Evolutionary conservation across 2,797 vertebrate species (phyloP).

Genomic region (Siniperca obscura): DNA sequence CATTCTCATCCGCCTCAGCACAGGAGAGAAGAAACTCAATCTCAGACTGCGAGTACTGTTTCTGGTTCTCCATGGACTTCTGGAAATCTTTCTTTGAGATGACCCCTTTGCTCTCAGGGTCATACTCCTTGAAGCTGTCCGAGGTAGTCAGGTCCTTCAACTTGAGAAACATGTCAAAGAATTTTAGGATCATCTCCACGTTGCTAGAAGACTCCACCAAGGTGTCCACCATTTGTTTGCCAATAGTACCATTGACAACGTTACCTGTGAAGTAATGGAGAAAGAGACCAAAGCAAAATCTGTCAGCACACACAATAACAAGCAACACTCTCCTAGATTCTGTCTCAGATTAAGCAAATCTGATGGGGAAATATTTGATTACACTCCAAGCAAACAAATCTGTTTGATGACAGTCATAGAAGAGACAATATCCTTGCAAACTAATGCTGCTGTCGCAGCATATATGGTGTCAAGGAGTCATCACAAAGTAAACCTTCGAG

Average conservation of each 20-base stretch:
- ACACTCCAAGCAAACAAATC: slow-evolving; percentile 35
- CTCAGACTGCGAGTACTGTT: slow-evolving; percentile 96
- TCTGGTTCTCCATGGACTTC: slow-evolving; percentile 99
- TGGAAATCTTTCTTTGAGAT: slow-evolving; percentile 99
- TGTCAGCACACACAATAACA: slow-evolving; percentile 17
- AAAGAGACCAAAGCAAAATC: background rate
- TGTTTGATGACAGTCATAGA: slow-evolving; percentile 35
- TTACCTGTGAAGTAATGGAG: slow-evolving; percentile 87
- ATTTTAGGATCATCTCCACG: slow-evolving; percentile 99
- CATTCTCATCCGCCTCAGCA: slow-evolving; percentile 96
- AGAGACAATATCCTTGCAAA: slow-evolving; percentile 35
- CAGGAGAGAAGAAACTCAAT: slow-evolving; percentile 98
- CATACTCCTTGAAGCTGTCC: slow-evolving; percentile 95
- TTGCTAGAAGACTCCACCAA: slow-evolving; percentile 98
- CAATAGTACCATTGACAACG: slow-evolving; percentile 98
- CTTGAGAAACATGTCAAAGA: slow-evolving; percentile 99
- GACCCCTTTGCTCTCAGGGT: slow-evolving; percentile 94
- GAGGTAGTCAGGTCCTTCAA: slow-evolving; percentile 97
- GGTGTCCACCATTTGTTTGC: slow-evolving; percentile 99
- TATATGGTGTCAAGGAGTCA: slow-evolving; percentile 3
- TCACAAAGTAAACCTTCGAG: slow-evolving; percentile 90
- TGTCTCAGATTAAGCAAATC: slow-evolving; percentile 13
- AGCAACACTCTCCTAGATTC: background rate
- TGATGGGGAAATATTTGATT: slow-evolving; percentile 44
- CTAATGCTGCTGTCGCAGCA: background rate